These are phyloP conservation scores for Aleiodes testaceus DNA, from an alignment of 2,888 invertebrate genomes.

Conservation along the genomic window DNA sequence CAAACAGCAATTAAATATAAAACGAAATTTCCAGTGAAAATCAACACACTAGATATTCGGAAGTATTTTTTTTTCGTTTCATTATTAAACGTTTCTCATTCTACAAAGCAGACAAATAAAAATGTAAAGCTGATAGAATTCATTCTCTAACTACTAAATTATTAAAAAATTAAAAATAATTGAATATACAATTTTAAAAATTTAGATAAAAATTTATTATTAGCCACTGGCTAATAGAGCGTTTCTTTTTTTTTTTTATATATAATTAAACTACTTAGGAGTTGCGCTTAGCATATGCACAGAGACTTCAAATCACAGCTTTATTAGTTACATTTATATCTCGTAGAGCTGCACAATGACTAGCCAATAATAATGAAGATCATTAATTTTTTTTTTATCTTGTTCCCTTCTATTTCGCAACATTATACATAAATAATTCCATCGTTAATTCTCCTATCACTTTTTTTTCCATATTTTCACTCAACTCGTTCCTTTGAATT, in stretches of 20 bases:
- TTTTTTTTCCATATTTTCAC: background rate
- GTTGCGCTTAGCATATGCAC: constrained; percentile 68
- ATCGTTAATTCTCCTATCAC: background rate
- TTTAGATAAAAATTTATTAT: constrained; percentile 13
- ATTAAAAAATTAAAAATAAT: constrained; percentile 18
- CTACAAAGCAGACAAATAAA: background rate
- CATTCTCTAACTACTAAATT: background rate
- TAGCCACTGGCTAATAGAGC: constrained; percentile 41
- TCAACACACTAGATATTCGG: background rate
- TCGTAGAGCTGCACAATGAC: constrained; percentile 69
- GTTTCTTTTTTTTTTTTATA: constrained; percentile 44
- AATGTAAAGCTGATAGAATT: background rate
- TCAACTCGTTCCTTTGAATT: constrained; percentile 38
- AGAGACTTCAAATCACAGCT: constrained; percentile 71
- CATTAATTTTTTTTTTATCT: constrained; percentile 55
- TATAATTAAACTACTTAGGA: constrained; percentile 62
- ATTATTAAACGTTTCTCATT: too few species aligned
- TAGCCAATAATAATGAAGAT: constrained; percentile 68
- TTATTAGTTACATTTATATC: constrained; percentile 66
- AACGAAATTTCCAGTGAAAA: background rate
- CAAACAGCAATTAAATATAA: constrained; percentile 5
- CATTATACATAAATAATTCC: constrained; percentile 20
- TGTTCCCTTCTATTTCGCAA: background rate
- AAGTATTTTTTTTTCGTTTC: too few species aligned
- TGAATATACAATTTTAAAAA: constrained; percentile 24